Percentiles rank a stretch among this genome's conserved stretches.
Evolutionary conservation across 2,797 vertebrate species (phyloP).

Genomic region (Dendrocincla fuliginosa): DNA sequence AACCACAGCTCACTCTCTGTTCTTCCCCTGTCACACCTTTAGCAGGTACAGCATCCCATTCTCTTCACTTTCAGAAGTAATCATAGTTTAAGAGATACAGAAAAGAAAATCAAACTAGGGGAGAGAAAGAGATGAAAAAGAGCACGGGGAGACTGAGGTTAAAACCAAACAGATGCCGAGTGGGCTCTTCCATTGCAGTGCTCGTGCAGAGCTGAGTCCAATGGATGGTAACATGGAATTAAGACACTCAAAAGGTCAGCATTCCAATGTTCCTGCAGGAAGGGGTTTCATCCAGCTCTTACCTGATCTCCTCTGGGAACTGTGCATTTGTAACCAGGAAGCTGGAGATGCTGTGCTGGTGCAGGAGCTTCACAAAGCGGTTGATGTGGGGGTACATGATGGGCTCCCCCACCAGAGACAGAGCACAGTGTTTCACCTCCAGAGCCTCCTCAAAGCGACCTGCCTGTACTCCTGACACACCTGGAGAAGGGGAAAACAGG

Average conservation of each 20-base stretch:
- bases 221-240: rapidly evolving
- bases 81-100: neutral
- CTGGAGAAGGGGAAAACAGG: conserved; percentile 61
- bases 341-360: conserved; percentile 86
- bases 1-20: rapidly evolving
- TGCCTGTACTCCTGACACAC: conserved; percentile 86
- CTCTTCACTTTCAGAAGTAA: neutral
- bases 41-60: neutral
- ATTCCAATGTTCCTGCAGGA: neutral
- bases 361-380: conserved; percentile 85
- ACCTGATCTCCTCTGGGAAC: conserved; percentile 94
- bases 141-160: neutral
- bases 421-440: conserved; percentile 87
- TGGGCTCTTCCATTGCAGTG: neutral
- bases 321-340: conserved; percentile 96
- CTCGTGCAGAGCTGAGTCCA: neutral
- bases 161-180: neutral
- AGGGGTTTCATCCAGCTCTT: neutral
- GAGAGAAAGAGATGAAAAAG: neutral
- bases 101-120: neutral
- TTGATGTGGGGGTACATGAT: conserved; percentile 98
- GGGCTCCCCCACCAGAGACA: conserved; percentile 94
- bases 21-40: neutral
- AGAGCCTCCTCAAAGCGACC: conserved; percentile 88
- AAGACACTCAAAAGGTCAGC: neutral